Evolutionary conservation across 92 coral and sea anemone genomes (phyloP), one percentile per base, ranked within the genome.

Genomic region (Virgularia gustaviana): DNA sequence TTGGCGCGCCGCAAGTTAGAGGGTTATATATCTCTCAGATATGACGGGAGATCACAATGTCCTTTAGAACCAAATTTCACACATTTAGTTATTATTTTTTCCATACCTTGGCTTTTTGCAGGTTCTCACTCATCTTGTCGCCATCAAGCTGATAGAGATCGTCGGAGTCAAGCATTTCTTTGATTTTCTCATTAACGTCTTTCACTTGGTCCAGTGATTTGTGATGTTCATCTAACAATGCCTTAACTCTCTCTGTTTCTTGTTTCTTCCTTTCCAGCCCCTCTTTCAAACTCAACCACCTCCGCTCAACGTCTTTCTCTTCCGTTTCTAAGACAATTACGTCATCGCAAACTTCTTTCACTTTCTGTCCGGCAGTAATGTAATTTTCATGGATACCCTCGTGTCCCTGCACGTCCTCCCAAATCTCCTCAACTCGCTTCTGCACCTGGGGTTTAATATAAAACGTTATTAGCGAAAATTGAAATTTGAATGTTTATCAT

Each of bases 291-390:
- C 85, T 83, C 30, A 86, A 62, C 98, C 96, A 92, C 15, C 98
- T 88, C 68, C 86, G 85, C 71, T 89, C 88, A 15, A 88, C 73
- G 72, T 85, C 98, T 65, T 92, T 92, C 6, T 81, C 71, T 75
- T 92, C 96, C 9, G 98, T 91, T 72, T 92, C 85, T n/a, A 88
- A 82, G 45, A 92, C 94, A 49, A 89, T 87, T 0, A 86, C 87
- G 39, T 92, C 90, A 36, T 92, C 98, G 31, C 96, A 90, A 5
- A 87, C 82, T 27, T 86, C 90, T 3, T 81, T 72, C 33, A 92
- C 49, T 0, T 81, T 60, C 54, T 64, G 53, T 5, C 88, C 85
- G 9, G 88, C 37, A 57, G 79, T 79, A 62, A 82, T 86, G 36
- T 84, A 65, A 36, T 71, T 73, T 13, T 87, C 88, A n/a, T 76